Base-by-base conservation (phyloP, 1,140 invertebrate species). In the Panagrolaimus sp. region DNA sequence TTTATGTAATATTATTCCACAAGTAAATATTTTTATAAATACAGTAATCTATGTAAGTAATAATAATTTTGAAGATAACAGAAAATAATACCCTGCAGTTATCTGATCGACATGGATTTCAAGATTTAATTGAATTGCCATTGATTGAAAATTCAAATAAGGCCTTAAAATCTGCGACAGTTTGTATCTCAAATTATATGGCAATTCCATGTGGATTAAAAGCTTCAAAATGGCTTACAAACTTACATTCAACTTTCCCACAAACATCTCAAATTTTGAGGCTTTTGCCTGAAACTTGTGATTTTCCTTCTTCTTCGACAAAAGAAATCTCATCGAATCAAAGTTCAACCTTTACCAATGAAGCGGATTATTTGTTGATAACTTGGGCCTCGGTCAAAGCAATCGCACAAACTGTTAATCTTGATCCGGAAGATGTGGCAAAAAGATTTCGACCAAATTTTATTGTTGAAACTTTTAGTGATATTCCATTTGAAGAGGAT, bases 311-410 rank as follows among this genome's bases (percentile, higher is more conserved):
- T 73, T 21, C 73, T 73, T 71, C 79, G 43, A 78, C 79, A 48
- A 38, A 2, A 4, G 32, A 38, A 4, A 38, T 7, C 2, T 2
- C 32, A 2, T 38, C 32, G 32, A 38, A 2, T 4, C 21, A 64
- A 69, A 17, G 71, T 85, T 92, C 24, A 43, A 91, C 91, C 0
- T 86, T 94, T 69, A 88, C 89, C 5, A 95, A 94, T 84, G 89
- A 94, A 86, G 91, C 90, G 0, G 92, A 94, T 83, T 94, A 89
- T 85, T 86, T 96, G 45, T 82, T 95, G 26, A 86, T 95, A 15
- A 92, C 90, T 81, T 84, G 87, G 74, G 86, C 88, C 12, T 94
- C 91, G 75, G 87, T 92, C 6, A 80, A 86, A 72, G 90, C 88
- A 87, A 85, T 91, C 47, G 84, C 85, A 48, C 84, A 87, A 43